A percentile compares a stretch with the other conserved stretches of the same genome.
Conservation (phyloP, 1,140 invertebrate genomes). For the Dreissena rostriformis region DNA sequence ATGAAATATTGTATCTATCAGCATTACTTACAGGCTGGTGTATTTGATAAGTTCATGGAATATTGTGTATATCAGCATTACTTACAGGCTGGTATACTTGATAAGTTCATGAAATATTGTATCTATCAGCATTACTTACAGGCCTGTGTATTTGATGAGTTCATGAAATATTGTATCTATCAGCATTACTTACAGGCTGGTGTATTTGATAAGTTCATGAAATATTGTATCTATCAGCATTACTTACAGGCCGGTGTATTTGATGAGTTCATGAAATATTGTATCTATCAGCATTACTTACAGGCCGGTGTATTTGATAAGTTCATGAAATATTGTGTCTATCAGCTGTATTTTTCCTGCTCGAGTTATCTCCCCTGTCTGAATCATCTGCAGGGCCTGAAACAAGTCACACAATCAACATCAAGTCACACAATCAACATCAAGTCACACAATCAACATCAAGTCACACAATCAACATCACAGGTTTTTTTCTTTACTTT, state of each 20-base stretch:
- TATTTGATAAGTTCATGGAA: constrained; percentile 57
- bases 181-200: constrained; percentile 25
- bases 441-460: too few species aligned
- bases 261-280: constrained; percentile 56
- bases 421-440: too few species aligned
- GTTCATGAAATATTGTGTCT: constrained; percentile 56
- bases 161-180: constrained; percentile 58
- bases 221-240: constrained; percentile 50
- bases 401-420: background rate
- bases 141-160: constrained; percentile 50
- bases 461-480: too few species aligned
- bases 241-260: constrained; percentile 55
- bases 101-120: constrained; percentile 57
- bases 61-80: constrained; percentile 52
- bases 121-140: constrained; percentile 56
- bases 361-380: constrained; percentile 57
- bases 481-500: too few species aligned
- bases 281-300: constrained; percentile 55
- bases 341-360: constrained; percentile 56
- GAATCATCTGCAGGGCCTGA: constrained; percentile 51
- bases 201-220: constrained; percentile 17
- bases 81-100: constrained; percentile 2
- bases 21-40: constrained; percentile 52
- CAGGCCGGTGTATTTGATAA: constrained; percentile 54
- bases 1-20: constrained; percentile 43